phyloP scores from a whole-genome alignment of 2,797 vertebrate species.

The Holocentrus rufus region DNA sequence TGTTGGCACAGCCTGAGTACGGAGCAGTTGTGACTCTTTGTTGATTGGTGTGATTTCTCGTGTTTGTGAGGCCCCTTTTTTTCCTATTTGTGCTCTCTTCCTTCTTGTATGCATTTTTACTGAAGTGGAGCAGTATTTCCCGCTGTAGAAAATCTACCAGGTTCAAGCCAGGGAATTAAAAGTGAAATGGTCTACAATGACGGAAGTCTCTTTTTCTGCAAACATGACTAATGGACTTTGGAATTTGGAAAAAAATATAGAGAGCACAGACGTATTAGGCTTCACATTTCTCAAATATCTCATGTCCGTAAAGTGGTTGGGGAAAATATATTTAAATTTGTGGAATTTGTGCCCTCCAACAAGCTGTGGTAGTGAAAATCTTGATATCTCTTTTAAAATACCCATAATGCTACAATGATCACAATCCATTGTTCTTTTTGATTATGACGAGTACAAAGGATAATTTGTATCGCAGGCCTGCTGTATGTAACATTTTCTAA shows the following conservation, averaged over 20 bases:
- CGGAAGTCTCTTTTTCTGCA: constrained; percentile 60
- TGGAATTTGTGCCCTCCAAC: constrained; percentile 38
- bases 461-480: constrained; percentile 17
- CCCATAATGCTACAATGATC: constrained; percentile 21
- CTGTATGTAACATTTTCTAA: constrained; percentile 23
- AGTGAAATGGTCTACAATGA: constrained; percentile 18
- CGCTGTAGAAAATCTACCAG: constrained; percentile 66
- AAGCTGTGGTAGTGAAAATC: too few relatives aligned
- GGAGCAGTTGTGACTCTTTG: constrained; percentile 57
- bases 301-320: constrained; percentile 32
- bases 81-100: constrained; percentile 47
- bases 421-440: neutral
- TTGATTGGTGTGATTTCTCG: constrained; percentile 49
- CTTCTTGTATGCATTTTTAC: constrained; percentile 52
- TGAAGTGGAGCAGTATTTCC: constrained; percentile 72
- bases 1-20: constrained; percentile 51
- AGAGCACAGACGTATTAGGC: constrained; percentile 60
- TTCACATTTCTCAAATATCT: constrained; percentile 42
- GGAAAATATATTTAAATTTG: constrained; percentile 31
- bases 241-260: too few relatives aligned
- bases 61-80: constrained; percentile 54
- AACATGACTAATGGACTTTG: constrained; percentile 71
- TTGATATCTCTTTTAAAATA: constrained; percentile 18
- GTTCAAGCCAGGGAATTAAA: constrained; percentile 73
- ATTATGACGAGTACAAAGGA: constrained; percentile 2